Percentiles rank a stretch among this genome's conserved stretches.
phyloP scores from a whole-genome alignment of 2,113 vertebrate species.

The Festucalex cinctus region DNA sequence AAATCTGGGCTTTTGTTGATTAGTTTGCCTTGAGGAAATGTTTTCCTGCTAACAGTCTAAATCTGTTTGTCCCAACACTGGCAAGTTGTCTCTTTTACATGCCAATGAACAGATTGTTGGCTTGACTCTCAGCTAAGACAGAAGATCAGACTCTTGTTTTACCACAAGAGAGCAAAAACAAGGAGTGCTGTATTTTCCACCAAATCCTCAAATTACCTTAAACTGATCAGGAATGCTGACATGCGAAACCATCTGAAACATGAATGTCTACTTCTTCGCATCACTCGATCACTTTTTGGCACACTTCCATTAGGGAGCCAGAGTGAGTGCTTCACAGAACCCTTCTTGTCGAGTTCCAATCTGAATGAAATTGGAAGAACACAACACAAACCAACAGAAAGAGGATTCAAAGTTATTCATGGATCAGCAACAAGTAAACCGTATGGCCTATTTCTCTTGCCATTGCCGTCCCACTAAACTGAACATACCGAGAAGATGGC shows the following conservation, averaged over 20 bases:
- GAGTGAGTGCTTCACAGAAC: background rate
- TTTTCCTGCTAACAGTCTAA: constrained; percentile 57
- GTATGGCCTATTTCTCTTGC: background rate
- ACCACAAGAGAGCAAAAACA: constrained; percentile 32
- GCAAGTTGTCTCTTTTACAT: constrained; percentile 45
- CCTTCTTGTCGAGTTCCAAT: background rate
- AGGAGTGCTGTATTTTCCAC: constrained; percentile 28
- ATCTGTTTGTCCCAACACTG: constrained; percentile 55
- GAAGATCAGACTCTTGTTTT: constrained; percentile 48
- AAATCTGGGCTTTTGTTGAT: constrained; percentile 40
- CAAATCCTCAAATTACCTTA: constrained; percentile 43
- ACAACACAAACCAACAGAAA: background rate
- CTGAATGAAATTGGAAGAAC: background rate
- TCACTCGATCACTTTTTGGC: background rate
- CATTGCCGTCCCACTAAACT: background rate
- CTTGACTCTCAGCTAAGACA: constrained; percentile 49
- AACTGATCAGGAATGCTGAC: constrained; percentile 23
- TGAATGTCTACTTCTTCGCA: constrained; percentile 20
- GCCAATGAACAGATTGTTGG: constrained; percentile 54
- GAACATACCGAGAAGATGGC: background rate
- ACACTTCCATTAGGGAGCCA: background rate
- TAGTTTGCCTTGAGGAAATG: constrained; percentile 53
- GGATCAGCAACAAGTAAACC: background rate
- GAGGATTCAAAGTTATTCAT: background rate
- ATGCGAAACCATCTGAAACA: constrained; percentile 30